Conservation (phyloP, 2,797 vertebrate species). For the Pristis pectinata region DNA sequence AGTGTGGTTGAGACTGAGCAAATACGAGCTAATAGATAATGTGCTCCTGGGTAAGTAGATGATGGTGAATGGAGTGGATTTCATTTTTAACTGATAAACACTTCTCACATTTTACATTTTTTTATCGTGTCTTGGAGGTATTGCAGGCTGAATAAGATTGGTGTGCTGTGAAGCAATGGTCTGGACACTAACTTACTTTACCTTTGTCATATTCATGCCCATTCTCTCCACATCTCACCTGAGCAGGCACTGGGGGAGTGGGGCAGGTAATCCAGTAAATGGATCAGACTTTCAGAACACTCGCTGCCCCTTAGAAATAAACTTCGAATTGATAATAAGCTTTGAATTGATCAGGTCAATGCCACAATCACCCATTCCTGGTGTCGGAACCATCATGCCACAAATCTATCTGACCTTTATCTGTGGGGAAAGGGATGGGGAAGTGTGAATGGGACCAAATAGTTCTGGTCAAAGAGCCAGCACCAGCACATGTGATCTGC, state of each 20-base stretch:
- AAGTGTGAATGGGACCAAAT: not conserved
- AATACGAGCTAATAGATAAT: not conserved
- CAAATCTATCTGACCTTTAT: not conserved
- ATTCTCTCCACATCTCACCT: not conserved
- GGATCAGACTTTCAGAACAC: not conserved
- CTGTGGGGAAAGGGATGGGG: not conserved
- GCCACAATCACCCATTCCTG: not conserved
- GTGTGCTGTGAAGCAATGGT: not conserved
- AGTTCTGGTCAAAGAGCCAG: not conserved
- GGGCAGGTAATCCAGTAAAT: not conserved
- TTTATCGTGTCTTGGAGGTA: not conserved
- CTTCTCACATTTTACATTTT: not conserved
- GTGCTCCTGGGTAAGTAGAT: not conserved
- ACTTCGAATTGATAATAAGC: not conserved
- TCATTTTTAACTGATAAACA: not conserved
- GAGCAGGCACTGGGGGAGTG: no score
- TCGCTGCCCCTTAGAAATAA: no score
- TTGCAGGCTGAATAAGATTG: not conserved
- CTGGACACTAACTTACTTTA: not conserved
- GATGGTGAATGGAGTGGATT: no score
- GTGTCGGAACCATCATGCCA: not conserved
- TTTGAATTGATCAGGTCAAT: not conserved
- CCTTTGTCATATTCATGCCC: no score
- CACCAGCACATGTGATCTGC: not conserved
- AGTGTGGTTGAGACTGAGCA: not conserved